A percentile compares a stretch with the other conserved stretches of the same genome.
phyloP scores from a whole-genome alignment of 1,140 invertebrate species.

The Apolygus lucorum region DNA sequence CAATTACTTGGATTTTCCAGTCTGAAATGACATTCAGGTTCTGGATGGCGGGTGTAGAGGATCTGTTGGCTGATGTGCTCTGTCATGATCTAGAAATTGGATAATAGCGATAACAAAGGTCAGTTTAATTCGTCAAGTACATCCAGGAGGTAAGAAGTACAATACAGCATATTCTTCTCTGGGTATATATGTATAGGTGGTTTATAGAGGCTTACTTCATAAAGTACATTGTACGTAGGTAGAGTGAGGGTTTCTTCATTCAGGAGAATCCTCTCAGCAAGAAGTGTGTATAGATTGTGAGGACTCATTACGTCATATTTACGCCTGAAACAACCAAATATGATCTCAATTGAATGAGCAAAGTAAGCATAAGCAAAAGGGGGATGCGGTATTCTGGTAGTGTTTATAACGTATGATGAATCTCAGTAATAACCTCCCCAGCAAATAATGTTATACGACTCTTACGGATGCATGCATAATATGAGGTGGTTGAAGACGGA shows the following conservation, averaged over 20 bases:
- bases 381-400: too few species aligned
- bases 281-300: constrained; percentile 92
- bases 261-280: constrained; percentile 83
- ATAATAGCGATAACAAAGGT: constrained; percentile 16
- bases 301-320: constrained; percentile 99
- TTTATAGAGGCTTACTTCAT: constrained; percentile 56
- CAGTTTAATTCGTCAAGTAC: too few species aligned
- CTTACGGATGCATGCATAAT: too few species aligned
- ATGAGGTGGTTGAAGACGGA: too few species aligned
- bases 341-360: too few species aligned
- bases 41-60: constrained; percentile 78
- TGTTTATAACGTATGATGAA: too few species aligned
- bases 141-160: too few species aligned
- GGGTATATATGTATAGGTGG: too few species aligned
- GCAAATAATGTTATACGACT: too few species aligned
- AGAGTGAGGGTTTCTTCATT: constrained; percentile 83
- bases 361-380: too few species aligned
- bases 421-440: too few species aligned
- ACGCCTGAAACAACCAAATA: constrained; percentile 51
- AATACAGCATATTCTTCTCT: too few species aligned
- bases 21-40: constrained; percentile 87
- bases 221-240: constrained; percentile 97
- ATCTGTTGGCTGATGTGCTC: constrained; percentile 95
- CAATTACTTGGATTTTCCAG: constrained; percentile 97
- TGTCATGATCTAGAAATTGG: constrained; percentile 67